These are phyloP conservation scores for Silurus glanis DNA, from an alignment of 2,113 vertebrate species.

Conservation along the genomic window DNA sequence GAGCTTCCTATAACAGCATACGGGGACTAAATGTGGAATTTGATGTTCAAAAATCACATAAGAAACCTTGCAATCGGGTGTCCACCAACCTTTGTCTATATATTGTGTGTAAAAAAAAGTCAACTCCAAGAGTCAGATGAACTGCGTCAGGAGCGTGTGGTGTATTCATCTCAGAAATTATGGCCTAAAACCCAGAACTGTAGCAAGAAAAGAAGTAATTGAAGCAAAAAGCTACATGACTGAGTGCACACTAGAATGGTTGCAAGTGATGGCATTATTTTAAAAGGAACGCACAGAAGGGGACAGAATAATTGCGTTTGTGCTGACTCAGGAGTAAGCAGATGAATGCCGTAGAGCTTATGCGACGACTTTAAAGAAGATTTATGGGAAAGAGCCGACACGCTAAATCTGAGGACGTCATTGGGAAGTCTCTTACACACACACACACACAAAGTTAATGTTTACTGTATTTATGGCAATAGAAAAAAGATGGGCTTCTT, in stretches of 20 bases:
- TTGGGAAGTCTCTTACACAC: background rate
- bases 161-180: background rate
- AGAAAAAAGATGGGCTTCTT: slow-evolving; percentile 3
- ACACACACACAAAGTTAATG: background rate
- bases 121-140: too few species aligned
- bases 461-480: slow-evolving; percentile 9
- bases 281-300: slow-evolving; percentile 62
- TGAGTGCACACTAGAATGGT: slow-evolving; percentile 56
- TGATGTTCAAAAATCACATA: too few species aligned
- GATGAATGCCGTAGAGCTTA: slow-evolving; percentile 66
- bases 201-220: slow-evolving; percentile 57
- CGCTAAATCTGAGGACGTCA: slow-evolving; percentile 29
- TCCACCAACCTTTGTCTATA: too few species aligned
- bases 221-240: slow-evolving; percentile 58
- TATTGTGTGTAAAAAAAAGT: too few species aligned
- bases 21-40: too few species aligned
- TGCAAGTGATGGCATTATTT: slow-evolving; percentile 66
- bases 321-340: slow-evolving; percentile 64
- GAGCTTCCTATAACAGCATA: too few species aligned
- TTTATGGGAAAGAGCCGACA: slow-evolving; percentile 29
- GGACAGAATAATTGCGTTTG: slow-evolving; percentile 63
- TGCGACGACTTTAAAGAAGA: slow-evolving; percentile 61
- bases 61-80: too few species aligned
- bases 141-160: background rate
- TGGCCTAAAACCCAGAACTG: slow-evolving; percentile 46